These are phyloP conservation scores for Gasterosteus aculeatus DNA, from an alignment of 2,113 vertebrate species.

Conservation along the genomic window DNA sequence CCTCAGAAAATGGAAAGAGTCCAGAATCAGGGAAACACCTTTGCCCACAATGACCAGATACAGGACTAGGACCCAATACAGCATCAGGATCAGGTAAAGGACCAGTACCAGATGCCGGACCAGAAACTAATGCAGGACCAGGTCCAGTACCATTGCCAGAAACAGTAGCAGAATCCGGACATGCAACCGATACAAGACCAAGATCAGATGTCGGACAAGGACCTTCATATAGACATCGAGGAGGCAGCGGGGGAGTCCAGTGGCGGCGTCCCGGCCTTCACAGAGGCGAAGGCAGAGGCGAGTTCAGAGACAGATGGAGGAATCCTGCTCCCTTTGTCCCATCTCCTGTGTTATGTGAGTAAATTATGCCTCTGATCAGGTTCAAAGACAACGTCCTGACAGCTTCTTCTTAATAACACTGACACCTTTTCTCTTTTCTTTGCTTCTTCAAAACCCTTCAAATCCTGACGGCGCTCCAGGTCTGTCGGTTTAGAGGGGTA, in stretches of 20 bases:
- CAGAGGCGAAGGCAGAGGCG: no score
- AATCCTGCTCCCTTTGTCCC: background rate
- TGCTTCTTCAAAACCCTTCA: constrained; percentile 53
- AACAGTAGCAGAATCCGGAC: no score
- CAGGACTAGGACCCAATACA: background rate
- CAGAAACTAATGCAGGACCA: background rate
- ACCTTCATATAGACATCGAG: constrained; percentile 14
- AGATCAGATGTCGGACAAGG: no score
- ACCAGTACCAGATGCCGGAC: no score
- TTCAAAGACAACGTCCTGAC: constrained; percentile 65
- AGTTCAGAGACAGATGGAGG: background rate
- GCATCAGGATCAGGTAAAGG: no score
- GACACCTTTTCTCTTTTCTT: constrained; percentile 23
- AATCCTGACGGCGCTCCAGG: background rate
- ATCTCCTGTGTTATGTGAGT: constrained; percentile 65
- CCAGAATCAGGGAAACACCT: no score
- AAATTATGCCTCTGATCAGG: constrained; percentile 76
- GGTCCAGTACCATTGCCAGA: background rate
- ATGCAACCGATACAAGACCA: no score
- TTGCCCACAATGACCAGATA: background rate
- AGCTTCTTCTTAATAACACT: constrained; percentile 56
- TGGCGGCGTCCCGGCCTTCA: constrained; percentile 57
- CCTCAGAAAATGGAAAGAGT: background rate
- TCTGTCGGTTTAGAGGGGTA: constrained; percentile 51
- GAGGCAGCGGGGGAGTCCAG: constrained; percentile 45